These are phyloP conservation scores for Sebastes steindachneri DNA, from an alignment of 2,797 vertebrate genomes.

Conservation along the genomic window DNA sequence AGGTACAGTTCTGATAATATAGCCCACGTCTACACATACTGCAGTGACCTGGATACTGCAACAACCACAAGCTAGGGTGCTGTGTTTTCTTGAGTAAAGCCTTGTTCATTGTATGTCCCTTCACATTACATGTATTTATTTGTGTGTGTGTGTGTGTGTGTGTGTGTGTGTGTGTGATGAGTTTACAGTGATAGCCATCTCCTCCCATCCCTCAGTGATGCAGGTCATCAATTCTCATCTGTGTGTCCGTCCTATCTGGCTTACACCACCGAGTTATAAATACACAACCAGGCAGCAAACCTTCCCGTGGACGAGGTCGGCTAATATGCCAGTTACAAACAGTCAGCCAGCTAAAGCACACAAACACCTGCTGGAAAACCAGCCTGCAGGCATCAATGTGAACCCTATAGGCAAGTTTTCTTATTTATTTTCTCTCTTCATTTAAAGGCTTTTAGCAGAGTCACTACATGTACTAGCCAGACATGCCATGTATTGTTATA, in stretches of 20 bases:
- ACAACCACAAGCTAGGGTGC: background rate
- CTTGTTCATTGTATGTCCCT: background rate
- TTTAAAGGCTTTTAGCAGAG: background rate
- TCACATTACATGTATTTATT: background rate
- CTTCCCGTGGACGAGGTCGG: background rate
- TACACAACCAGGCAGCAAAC: background rate
- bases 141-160: background rate
- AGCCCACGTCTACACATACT: slow-evolving; percentile 1
- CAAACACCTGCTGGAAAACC: background rate
- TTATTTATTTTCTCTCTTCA: background rate
- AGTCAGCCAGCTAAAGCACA: background rate
- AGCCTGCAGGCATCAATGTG: background rate
- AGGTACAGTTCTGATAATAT: slow-evolving; percentile 3
- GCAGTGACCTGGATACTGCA: slow-evolving; percentile 52
- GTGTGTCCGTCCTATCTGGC: background rate
- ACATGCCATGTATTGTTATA: background rate
- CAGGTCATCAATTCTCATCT: background rate
- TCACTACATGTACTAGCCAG: background rate
- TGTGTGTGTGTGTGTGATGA: background rate
- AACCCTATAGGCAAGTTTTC: background rate
- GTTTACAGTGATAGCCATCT: background rate
- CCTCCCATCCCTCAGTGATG: background rate
- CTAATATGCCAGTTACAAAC: background rate
- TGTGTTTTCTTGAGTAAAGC: background rate
- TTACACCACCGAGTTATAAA: background rate